A percentile compares a stretch with the other conserved stretches of the same genome.
Evolutionary conservation across 64 coral and sea anemone species (phyloP).

Genomic region (Stichodactyla mertensii): DNA sequence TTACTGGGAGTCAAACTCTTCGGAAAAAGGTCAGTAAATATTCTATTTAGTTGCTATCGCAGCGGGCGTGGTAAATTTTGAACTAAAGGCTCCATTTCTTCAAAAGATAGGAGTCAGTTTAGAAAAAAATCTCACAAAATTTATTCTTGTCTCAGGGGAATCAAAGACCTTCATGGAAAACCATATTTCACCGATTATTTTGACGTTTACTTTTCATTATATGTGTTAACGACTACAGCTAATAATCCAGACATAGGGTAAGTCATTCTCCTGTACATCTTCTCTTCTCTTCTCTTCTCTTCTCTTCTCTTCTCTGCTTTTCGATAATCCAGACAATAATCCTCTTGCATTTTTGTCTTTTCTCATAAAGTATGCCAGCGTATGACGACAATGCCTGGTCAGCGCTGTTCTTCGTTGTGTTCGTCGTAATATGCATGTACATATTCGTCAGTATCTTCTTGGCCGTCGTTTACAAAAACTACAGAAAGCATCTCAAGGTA

Average conservation of each 20-base stretch:
- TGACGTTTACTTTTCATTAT: conserved; percentile 76
- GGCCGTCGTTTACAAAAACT: conserved; percentile 96
- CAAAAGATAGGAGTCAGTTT: not conserved
- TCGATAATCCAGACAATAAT: too few relatives aligned
- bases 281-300: not conserved
- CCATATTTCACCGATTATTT: conserved; percentile 77
- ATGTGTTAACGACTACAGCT: conserved; percentile 92
- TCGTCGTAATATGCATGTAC: conserved; percentile 94
- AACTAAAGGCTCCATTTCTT: not conserved
- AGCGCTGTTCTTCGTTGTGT: conserved; percentile 81
- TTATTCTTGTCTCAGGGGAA: conserved; percentile 31
- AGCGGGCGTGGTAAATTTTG: not conserved
- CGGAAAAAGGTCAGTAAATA: conserved; percentile 67
- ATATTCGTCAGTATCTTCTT: conserved; percentile 97
- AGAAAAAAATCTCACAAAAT: not conserved
- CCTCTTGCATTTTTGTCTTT: not conserved
- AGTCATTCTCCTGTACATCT: conserved; percentile 20
- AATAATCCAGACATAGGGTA: conserved; percentile 95
- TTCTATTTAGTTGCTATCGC: not conserved
- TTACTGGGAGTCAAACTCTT: conserved; percentile 84
- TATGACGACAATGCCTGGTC: conserved; percentile 90
- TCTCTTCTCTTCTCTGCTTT: not conserved
- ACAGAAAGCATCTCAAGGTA: conserved; percentile 91
- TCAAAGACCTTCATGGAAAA: conserved; percentile 82
- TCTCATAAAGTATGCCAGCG: conserved; percentile 72